A percentile compares a stretch with the other conserved stretches of the same genome.
Conservation (phyloP, 1,140 invertebrate species). For the Lasioglossum baleicum region DNA sequence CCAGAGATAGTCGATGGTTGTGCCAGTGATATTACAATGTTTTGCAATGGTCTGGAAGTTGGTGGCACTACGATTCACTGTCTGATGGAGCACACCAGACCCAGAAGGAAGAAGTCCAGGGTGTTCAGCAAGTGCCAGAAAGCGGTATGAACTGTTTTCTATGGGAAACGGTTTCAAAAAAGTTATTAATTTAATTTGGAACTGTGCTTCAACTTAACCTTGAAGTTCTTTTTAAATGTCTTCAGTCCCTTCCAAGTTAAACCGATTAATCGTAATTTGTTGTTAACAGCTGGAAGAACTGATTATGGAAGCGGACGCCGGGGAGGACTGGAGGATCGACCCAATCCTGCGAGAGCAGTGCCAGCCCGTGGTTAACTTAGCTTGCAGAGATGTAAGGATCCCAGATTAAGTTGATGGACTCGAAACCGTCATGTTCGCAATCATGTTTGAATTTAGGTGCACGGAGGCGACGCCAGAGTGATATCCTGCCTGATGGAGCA, state of each 20-base stretch:
- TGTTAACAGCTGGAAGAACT: constrained; percentile 85
- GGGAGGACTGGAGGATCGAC: constrained; percentile 95
- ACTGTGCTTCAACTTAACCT: too few relatives aligned
- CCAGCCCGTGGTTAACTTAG: constrained; percentile 88
- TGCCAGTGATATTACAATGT: constrained; percentile 89
- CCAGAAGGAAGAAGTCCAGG: constrained; percentile 82
- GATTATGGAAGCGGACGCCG: constrained; percentile 90
- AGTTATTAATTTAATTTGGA: too few relatives aligned
- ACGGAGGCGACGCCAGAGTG: constrained; percentile 87
- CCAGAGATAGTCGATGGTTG: constrained; percentile 95
- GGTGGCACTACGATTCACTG: constrained; percentile 97
- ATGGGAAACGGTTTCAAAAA: too few relatives aligned
- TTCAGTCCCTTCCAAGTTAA: too few relatives aligned
- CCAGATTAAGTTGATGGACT: neutral
- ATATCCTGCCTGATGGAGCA: constrained; percentile 97
- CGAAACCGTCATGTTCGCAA: neutral
- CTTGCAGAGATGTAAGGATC: constrained; percentile 83
- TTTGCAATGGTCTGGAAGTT: constrained; percentile 87
- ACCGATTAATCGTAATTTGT: constrained; percentile 2
- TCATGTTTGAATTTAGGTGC: constrained; percentile 64
- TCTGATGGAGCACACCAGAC: constrained; percentile 93
- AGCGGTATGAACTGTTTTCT: constrained; percentile 77
- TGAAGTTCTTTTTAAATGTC: too few relatives aligned
- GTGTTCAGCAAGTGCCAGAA: constrained; percentile 86
- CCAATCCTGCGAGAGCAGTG: constrained; percentile 92